Evolutionary conservation across 2,888 invertebrate genomes (phyloP), one percentile per base, ranked within the genome.

Genomic region (Eilema depressum): DNA sequence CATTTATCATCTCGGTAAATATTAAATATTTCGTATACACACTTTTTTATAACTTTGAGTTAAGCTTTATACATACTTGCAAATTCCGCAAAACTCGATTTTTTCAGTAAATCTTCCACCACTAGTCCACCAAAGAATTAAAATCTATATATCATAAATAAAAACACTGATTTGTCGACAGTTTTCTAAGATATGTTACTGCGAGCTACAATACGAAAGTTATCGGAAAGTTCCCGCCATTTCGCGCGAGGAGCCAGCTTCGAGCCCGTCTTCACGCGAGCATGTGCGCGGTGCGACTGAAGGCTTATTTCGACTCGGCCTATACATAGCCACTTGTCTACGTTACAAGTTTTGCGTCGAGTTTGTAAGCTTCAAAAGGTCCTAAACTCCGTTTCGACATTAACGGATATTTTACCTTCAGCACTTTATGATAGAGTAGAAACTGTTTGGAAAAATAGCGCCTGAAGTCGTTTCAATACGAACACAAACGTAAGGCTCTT

Each of bases 221-320:
- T 91, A 83, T 88, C 91, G 89, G 74, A 94, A 95, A 94, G 92
- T 95, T 95, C 88, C 89, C 91, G 90, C 89, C 91, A 91, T 88
- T 86, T 86, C 87, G 83, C 86, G 86, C 81, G 71, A 80, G 78
- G 85, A 61, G 75, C 80, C 78, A 78, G 78, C 88, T 85, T 75
- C 79, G 83, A 77, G 82, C 79, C 80, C 86, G 90, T 88, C 90
- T 88, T 83, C 89, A 87, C 93, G 89, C 89, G 86, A 86, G 86
- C 89, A 91, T 91, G 87, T 88, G 90, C 94, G 94, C 92, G 92
- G 90, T 83, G 89, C 91, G 87, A 95, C 95, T 95, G 91, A 93
- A 93, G 84, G 86, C 89, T 88, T 87, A 87, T 88, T 90, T 87
- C 88, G 85, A 85, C 82, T 88, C 88, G 87, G 89, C 88, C 90